Conservation (phyloP, 1,140 invertebrate genomes). For the Zaprionus taronus region DNA sequence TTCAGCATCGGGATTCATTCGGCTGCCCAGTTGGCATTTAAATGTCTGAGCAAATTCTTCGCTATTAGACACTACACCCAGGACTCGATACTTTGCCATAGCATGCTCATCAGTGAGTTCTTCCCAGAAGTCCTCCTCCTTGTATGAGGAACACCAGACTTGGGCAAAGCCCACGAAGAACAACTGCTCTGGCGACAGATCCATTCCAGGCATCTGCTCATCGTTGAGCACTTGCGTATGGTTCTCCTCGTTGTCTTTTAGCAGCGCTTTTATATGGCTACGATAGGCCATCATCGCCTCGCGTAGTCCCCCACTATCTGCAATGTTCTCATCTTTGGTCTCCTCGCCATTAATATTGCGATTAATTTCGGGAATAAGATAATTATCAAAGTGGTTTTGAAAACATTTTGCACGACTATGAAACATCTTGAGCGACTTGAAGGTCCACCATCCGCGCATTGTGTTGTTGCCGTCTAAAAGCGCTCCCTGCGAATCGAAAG, state of each 20-base stretch:
- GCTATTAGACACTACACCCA: constrained; percentile 88
- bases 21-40: constrained; percentile 86
- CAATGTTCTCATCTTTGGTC: constrained; percentile 89
- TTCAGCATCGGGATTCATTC: constrained; percentile 87
- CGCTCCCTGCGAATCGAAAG: constrained; percentile 68
- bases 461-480: constrained; percentile 51
- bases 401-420: constrained; percentile 88
- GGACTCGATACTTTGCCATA: constrained; percentile 85
- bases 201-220: constrained; percentile 90
- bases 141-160: constrained; percentile 80
- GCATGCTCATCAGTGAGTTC: constrained; percentile 69
- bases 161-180: constrained; percentile 98
- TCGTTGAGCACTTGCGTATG: constrained; percentile 84
- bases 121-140: constrained; percentile 73
- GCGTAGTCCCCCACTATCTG: constrained; percentile 94
- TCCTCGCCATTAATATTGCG: constrained; percentile 86
- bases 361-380: constrained; percentile 85
- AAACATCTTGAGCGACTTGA: constrained; percentile 61
- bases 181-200: constrained; percentile 92
- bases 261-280: constrained; percentile 54
- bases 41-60: constrained; percentile 87
- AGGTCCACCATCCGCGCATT: constrained; percentile 75
- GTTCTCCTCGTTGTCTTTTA: constrained; percentile 78
- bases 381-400: constrained; percentile 88
- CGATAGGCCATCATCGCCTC: constrained; percentile 94